A percentile compares a stretch with the other conserved stretches of the same genome.
phyloP scores from a whole-genome alignment of 1,140 invertebrate genomes.

The Aricia agestis region DNA sequence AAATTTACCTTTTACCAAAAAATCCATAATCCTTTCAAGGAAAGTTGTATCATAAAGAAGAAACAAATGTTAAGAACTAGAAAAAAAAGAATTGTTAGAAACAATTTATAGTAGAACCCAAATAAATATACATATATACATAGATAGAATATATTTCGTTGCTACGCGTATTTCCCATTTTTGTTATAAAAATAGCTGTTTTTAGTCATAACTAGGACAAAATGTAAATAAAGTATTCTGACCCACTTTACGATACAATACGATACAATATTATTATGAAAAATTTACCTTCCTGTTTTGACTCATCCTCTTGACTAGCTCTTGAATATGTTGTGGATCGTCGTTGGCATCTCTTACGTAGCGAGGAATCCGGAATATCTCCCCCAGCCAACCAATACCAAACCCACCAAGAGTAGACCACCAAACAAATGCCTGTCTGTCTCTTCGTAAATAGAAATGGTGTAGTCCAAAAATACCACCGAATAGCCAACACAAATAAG shows the following conservation, averaged over 20 bases:
- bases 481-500: constrained; percentile 91
- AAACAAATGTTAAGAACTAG: background rate
- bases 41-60: constrained; percentile 8
- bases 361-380: constrained; percentile 89
- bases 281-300: constrained; percentile 78
- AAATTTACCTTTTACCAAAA: constrained; percentile 23
- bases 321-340: constrained; percentile 81
- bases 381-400: constrained; percentile 90
- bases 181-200: background rate
- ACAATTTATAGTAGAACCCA: background rate
- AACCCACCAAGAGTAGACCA: constrained; percentile 92
- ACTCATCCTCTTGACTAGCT: constrained; percentile 80
- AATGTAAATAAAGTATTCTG: background rate
- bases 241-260: background rate
- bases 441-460: constrained; percentile 92
- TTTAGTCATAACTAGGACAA: background rate
- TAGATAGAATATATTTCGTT: background rate
- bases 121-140: background rate
- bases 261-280: background rate
- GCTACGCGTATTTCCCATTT: too few species aligned
- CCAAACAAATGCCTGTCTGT: constrained; percentile 94
- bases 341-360: constrained; percentile 94
- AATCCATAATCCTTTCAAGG: constrained; percentile 16
- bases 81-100: background rate
- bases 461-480: constrained; percentile 93